Conservation (phyloP, 2,113 vertebrate species). For the Lasiurus borealis region DNA sequence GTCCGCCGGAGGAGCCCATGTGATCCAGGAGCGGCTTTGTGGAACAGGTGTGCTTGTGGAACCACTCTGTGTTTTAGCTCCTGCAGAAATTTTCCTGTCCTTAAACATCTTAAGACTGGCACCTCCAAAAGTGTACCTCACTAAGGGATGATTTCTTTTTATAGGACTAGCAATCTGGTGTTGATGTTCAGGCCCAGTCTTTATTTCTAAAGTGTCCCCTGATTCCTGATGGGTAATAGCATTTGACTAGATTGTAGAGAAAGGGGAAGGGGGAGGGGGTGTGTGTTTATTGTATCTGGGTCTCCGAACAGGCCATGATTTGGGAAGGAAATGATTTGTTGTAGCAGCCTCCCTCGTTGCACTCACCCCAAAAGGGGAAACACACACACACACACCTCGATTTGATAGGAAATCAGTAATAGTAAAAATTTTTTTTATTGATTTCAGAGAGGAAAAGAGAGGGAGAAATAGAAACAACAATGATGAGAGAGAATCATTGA, state of each 20-base stretch:
- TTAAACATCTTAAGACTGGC: not conserved
- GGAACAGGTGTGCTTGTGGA: not conserved
- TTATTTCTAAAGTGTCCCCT: not conserved
- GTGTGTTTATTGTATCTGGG: not conserved
- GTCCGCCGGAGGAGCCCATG: fast-evolving
- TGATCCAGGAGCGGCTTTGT: not conserved
- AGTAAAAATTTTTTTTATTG: too few relatives aligned
- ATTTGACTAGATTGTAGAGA: not conserved
- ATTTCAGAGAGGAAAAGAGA: too few relatives aligned
- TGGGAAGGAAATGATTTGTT: not conserved
- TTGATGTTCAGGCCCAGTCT: not conserved
- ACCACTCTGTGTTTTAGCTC: not conserved
- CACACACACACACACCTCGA: not conserved
- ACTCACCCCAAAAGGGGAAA: not conserved
- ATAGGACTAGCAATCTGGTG: not conserved
- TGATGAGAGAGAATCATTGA: too few relatives aligned
- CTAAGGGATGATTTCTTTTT: not conserved
- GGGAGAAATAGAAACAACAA: too few relatives aligned
- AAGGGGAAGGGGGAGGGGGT: not conserved
- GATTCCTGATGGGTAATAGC: not conserved
- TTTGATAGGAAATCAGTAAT: not conserved
- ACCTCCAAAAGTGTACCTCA: fast-evolving
- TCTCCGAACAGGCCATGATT: not conserved
- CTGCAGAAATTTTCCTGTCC: not conserved
- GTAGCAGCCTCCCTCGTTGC: not conserved